These are phyloP conservation scores for Myopa tessellatipennis DNA, from an alignment of 2,888 invertebrate species.

Conservation along the genomic window DNA sequence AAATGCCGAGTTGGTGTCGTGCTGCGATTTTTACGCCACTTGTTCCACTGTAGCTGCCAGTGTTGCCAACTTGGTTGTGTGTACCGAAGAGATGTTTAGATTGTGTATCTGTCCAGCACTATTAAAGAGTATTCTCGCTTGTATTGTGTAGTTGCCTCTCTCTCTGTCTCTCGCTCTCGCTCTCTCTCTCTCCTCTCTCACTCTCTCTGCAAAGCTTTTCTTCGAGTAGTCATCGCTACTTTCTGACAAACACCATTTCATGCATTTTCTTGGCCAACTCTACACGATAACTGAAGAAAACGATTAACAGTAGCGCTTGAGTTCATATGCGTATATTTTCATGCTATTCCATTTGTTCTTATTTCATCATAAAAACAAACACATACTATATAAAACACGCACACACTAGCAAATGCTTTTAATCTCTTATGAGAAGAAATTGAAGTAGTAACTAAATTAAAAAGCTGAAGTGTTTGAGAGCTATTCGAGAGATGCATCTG, in stretches of 20 bases:
- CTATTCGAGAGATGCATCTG: no score
- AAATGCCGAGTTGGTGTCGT: slow-evolving; percentile 63
- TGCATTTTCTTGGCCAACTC: slow-evolving; percentile 37
- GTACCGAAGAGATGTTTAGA: neutral
- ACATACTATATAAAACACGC: neutral
- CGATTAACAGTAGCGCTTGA: neutral
- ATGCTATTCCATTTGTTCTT: slow-evolving; percentile 15
- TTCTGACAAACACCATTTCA: slow-evolving; percentile 44
- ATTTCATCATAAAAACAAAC: neutral
- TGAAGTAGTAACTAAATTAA: no score
- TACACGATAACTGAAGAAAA: neutral
- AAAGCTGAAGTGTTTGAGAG: no score
- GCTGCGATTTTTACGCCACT: slow-evolving; percentile 19
- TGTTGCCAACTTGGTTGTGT: slow-evolving; percentile 1
- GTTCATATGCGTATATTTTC: neutral
- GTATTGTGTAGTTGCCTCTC: neutral
- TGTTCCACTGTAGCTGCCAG: slow-evolving; percentile 5
- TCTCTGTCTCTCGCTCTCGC: neutral
- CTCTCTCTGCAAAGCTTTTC: neutral
- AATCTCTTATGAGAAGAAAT: no score
- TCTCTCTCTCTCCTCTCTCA: neutral
- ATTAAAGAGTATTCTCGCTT: slow-evolving; percentile 13
- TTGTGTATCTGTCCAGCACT: neutral
- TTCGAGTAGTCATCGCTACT: slow-evolving; percentile 15
- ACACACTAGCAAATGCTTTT: no score